phyloP scores from a whole-genome alignment of 2,888 invertebrate genomes.

The Xestia xanthographa region DNA sequence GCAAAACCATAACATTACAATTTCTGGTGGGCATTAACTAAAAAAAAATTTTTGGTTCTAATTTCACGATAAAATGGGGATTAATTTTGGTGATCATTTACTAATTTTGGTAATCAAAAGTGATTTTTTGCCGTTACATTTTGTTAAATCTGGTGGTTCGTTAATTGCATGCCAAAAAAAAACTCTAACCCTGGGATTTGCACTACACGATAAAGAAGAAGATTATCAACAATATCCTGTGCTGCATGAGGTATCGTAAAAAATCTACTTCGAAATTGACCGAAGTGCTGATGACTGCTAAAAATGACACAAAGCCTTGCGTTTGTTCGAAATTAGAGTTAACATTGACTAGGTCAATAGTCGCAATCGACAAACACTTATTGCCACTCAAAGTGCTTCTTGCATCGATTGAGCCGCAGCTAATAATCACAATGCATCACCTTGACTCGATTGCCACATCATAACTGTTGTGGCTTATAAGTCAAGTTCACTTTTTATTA shows the following conservation, averaged over 20 bases:
- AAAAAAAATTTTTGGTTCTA: too few species aligned
- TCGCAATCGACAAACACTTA: slow-evolving; percentile 14
- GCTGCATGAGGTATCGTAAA: background rate
- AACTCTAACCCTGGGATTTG: too few species aligned
- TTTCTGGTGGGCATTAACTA: too few species aligned
- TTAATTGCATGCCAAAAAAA: too few species aligned
- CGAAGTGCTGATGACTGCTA: background rate
- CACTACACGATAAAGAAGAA: too few species aligned
- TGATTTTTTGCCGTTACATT: too few species aligned
- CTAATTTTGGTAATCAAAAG: too few species aligned
- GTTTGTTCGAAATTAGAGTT: background rate
- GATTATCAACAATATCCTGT: background rate
- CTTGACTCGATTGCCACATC: slow-evolving; percentile 55
- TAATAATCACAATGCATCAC: slow-evolving; percentile 27
- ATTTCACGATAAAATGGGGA: too few species aligned
- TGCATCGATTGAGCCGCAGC: slow-evolving; percentile 20
- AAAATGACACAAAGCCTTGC: background rate
- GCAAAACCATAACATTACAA: too few species aligned
- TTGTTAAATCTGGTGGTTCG: too few species aligned
- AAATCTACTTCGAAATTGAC: background rate
- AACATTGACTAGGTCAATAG: background rate
- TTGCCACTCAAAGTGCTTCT: slow-evolving; percentile 27
- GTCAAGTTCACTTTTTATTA: slow-evolving; percentile 55
- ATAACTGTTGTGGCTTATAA: slow-evolving; percentile 20
- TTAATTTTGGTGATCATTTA: too few species aligned